A percentile compares a stretch with the other conserved stretches of the same genome.
Conservation (phyloP, 2,888 invertebrate genomes). For the Lithophane socia region DNA sequence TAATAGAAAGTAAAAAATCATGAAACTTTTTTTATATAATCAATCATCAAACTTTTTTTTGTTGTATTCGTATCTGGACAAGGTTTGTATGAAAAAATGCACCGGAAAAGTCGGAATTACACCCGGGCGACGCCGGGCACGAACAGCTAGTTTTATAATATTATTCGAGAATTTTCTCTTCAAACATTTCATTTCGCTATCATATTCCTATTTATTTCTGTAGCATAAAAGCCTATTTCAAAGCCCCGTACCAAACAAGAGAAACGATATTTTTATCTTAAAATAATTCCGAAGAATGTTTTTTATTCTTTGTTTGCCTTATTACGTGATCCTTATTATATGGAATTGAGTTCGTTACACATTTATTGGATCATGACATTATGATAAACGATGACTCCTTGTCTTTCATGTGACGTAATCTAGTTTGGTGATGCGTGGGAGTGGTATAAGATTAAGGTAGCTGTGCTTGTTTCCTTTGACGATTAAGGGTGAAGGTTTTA, state of each 20-base stretch:
- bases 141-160: too few relatives aligned
- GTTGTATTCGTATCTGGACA: too few relatives aligned
- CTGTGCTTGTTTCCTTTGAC: constrained; percentile 1
- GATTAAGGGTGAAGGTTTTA: not conserved
- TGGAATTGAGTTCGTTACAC: constrained; percentile 46
- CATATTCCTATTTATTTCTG: constrained; percentile 13
- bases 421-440: not conserved
- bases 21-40: too few relatives aligned
- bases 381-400: constrained; percentile 42
- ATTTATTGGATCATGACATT: constrained; percentile 40
- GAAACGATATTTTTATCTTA: constrained; percentile 70
- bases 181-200: not conserved
- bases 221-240: constrained; percentile 30
- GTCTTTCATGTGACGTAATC: constrained; percentile 13
- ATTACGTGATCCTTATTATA: constrained; percentile 27
- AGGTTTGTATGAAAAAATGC: too few relatives aligned
- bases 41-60: too few relatives aligned
- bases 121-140: too few relatives aligned
- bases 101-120: too few relatives aligned
- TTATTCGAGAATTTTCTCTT: not conserved
- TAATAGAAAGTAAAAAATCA: too few relatives aligned
- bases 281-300: constrained; percentile 66
- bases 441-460: not conserved
- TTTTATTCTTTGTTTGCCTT: constrained; percentile 42
- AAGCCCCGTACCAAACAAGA: constrained; percentile 53